Evolutionary conservation across 2,113 vertebrate species (phyloP).

Genomic region (Chloebia gouldiae): DNA sequence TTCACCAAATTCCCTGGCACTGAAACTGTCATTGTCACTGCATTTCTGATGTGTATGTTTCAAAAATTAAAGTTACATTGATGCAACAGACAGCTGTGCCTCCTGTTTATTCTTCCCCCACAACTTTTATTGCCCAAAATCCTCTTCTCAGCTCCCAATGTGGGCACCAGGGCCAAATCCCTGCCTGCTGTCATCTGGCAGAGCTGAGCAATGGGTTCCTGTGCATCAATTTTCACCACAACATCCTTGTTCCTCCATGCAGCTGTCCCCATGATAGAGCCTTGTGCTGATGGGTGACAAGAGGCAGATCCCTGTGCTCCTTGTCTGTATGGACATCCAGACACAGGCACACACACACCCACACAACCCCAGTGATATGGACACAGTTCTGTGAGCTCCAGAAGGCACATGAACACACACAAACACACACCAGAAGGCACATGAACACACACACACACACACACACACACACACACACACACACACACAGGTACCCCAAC

Average conservation of each 20-base stretch:
- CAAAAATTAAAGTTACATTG: background rate
- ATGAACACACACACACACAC: background rate
- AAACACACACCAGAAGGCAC: background rate
- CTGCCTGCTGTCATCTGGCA: fast-evolving
- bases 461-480: background rate
- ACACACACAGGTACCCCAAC: background rate
- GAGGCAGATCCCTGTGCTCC: background rate
- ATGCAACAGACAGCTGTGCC: background rate
- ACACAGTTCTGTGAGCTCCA: background rate
- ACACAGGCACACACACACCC: background rate
- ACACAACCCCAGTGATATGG: fast-evolving
- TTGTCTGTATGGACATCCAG: background rate
- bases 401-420: background rate
- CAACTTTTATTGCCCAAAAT: background rate
- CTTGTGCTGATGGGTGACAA: background rate
- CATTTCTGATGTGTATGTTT: background rate
- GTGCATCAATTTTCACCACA: background rate
- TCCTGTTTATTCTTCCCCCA: background rate
- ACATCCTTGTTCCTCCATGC: background rate
- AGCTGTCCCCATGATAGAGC: background rate
- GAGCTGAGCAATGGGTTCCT: background rate
- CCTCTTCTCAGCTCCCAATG: background rate
- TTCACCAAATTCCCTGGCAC: background rate
- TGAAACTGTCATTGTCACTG: background rate
- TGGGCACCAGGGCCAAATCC: background rate